Percentiles rank a stretch among this genome's conserved stretches.
These are phyloP conservation scores for Furnarius figulus DNA, from an alignment of 2,113 vertebrate species.

Conservation along the genomic window DNA sequence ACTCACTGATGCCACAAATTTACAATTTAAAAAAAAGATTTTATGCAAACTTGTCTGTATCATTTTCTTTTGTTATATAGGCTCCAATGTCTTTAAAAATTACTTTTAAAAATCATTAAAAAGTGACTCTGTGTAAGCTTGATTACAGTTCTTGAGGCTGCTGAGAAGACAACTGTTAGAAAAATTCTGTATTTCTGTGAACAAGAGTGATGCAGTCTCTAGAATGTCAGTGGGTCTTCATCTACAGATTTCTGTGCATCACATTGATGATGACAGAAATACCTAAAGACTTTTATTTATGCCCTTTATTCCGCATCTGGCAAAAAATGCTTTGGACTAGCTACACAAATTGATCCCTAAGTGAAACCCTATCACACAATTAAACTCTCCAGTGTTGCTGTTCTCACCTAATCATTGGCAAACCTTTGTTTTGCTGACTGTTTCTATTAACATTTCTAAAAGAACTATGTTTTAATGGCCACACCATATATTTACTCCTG, in stretches of 20 bases:
- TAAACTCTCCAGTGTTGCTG: not conserved
- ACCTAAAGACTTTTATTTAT: not conserved
- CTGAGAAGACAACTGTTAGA: not conserved
- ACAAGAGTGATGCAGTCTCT: not conserved
- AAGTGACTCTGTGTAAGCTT: not conserved
- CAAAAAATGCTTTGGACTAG: not conserved
- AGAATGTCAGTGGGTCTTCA: not conserved
- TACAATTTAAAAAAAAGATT: not conserved
- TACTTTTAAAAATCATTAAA: not conserved
- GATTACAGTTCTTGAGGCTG: not conserved
- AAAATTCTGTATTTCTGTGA: not conserved
- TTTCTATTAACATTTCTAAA: not conserved
- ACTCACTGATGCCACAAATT: not conserved
- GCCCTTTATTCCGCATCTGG: not conserved
- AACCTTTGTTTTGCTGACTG: not conserved
- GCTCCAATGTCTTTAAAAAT: not conserved
- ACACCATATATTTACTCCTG: conserved; percentile 9
- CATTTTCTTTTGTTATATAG: not conserved
- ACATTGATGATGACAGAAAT: not conserved
- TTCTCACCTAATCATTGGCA: not conserved
- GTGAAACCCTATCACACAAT: not conserved
- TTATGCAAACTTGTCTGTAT: not conserved
- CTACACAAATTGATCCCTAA: not conserved
- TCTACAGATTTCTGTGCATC: not conserved
- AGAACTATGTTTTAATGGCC: not conserved